Evolutionary conservation across 2,113 vertebrate species (phyloP).

Genomic region (Cyphomyrus plagiostoma): DNA sequence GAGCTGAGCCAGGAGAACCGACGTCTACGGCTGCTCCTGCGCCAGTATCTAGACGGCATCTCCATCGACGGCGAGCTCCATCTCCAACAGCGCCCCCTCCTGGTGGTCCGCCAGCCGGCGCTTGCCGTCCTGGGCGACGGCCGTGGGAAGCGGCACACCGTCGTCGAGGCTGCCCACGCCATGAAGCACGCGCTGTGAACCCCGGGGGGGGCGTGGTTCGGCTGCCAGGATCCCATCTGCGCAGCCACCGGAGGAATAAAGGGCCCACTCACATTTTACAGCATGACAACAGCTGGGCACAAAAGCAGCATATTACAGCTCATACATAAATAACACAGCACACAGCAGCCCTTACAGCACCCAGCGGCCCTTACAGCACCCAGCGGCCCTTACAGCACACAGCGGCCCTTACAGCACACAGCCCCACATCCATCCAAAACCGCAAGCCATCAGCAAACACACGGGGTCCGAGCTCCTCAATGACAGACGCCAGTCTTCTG

Average conservation of each 20-base stretch:
- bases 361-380: neutral
- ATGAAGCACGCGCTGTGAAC: conserved; percentile 41
- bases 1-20: conserved; percentile 54
- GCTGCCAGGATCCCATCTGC: neutral
- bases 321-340: neutral
- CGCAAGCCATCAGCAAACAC: neutral
- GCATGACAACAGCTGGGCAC: neutral
- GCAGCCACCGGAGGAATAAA: neutral
- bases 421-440: neutral
- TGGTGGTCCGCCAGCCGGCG: conserved; percentile 40
- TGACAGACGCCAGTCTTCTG: conserved; percentile 7
- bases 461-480: neutral
- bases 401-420: neutral
- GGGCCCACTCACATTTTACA: neutral
- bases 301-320: conserved; percentile 2
- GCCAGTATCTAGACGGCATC: conserved; percentile 64
- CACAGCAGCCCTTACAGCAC: neutral
- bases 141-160: conserved; percentile 12
- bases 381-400: neutral
- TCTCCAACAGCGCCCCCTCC: conserved; percentile 45
- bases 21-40: conserved; percentile 55
- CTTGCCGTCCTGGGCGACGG: neutral
- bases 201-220: fast-evolving
- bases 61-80: conserved; percentile 51
- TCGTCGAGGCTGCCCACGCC: conserved; percentile 45